A percentile compares a stretch with the other conserved stretches of the same genome.
Conservation (phyloP, 2,797 vertebrate genomes). For the Gambelia wislizenii region DNA sequence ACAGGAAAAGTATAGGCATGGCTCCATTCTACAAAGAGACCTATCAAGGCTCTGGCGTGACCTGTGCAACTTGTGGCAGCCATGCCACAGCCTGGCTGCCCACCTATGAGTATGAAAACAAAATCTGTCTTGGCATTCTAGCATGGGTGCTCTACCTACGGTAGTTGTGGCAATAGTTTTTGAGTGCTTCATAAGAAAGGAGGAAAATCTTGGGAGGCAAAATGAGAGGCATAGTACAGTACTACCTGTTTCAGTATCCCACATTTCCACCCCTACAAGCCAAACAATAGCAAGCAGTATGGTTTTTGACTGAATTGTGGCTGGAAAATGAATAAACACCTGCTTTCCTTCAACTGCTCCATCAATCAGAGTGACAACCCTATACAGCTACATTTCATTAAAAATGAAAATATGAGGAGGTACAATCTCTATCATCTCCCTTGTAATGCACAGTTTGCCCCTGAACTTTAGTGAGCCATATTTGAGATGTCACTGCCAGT, state of each 20-base stretch:
- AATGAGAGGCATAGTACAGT: not conserved
- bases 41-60: not conserved
- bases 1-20: not conserved
- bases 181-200: not conserved
- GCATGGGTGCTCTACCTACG: not conserved
- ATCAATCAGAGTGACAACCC: not conserved
- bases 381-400: not conserved
- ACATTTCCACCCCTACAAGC: not conserved
- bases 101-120: not conserved
- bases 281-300: not conserved
- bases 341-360: not conserved
- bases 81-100: not conserved
- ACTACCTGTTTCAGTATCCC: not conserved
- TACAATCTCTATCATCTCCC: not conserved
- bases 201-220: not conserved
- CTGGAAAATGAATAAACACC: not conserved
- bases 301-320: not conserved
- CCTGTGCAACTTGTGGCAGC: not conserved
- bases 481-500: not conserved
- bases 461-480: not conserved
- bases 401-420: not conserved
- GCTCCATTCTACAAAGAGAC: not conserved
- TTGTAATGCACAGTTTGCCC: not conserved
- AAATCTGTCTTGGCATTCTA: not conserved
- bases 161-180: not conserved